phyloP scores from a whole-genome alignment of 2,888 invertebrate genomes.

The Cosmorhoe ocellata region DNA sequence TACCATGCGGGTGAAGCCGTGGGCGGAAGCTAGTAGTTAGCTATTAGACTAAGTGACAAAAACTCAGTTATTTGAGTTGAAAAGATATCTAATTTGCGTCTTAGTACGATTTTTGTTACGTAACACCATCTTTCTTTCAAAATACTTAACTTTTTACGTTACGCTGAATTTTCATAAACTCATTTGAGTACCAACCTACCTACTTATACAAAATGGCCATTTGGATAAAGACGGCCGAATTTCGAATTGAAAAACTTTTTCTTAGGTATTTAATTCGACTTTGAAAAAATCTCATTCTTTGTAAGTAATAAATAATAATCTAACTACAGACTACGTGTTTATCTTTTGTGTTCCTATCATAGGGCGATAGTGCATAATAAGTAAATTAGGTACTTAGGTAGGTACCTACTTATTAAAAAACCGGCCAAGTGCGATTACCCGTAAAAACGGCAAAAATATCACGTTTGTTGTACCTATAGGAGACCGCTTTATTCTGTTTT shows the following conservation, averaged over 20 bases:
- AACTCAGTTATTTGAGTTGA: background rate
- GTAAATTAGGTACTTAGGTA: no score
- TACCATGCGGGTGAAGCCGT: no score
- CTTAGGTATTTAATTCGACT: constrained; percentile 48
- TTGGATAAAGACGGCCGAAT: constrained; percentile 53
- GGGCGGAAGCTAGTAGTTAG: no score
- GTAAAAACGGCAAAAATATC: no score
- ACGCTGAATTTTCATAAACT: constrained; percentile 52
- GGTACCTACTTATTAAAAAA: no score
- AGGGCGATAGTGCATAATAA: no score
- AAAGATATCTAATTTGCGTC: constrained; percentile 23
- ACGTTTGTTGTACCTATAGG: no score
- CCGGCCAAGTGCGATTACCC: no score
- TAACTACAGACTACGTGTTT: background rate
- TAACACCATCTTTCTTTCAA: constrained; percentile 18
- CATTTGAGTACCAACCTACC: no score
- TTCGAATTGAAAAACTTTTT: constrained; percentile 67
- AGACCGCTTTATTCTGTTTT: no score
- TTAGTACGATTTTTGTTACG: background rate
- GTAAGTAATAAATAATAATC: constrained; percentile 19
- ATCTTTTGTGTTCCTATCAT: background rate
- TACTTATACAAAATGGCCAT: constrained; percentile 47
- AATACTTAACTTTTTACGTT: constrained; percentile 32
- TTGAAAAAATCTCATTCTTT: constrained; percentile 39
- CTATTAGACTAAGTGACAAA: no score